Evolutionary conservation across 2,797 vertebrate species (phyloP), one percentile per base, ranked within the genome.

Genomic region (Pelodytes ibericus): DNA sequence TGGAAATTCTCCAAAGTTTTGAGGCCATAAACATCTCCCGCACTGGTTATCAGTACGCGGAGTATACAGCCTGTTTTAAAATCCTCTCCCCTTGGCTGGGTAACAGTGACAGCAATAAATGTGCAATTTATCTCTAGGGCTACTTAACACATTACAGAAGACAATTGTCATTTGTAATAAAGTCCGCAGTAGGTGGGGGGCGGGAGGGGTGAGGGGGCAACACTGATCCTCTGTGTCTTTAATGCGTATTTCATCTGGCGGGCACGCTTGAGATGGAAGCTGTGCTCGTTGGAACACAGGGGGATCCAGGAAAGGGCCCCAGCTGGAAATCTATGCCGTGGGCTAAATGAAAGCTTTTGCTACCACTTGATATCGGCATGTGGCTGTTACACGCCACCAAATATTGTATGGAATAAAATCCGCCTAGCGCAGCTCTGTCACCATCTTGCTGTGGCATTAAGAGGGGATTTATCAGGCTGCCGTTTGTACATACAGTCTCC

Each of bases 151-250:
- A 3, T 22, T 58, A 41, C 27, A 15, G 22, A 57, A 65, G 63
- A 74, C 72, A 66, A 47, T 31, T 9, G 36, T 47, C 30, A 26
- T 51, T 59, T 68, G 73, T 68, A 74, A 68, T 75, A 60, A 59
- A 29, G 10, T 36, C 22, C 27, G 22, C 64, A n/a, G 64, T 31
- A 51, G 64, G 64, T 61, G 57, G 64, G 22, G 25, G 36, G n/a
- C n/a, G n/a, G 4, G 25, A 26, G 30, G 29, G 39, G 27, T 11
- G 29, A 30, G 49, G 31, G 39, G 18, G 13, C 13, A 24, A 13
- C 24, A 44, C 49, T 16, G 27, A 57, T 53, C 63, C 72, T 56
- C 31, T 66, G 53, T 49, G 72, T 47, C 39, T 31, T 59, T 74
- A 59, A 74, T 67, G n/a, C 27, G 44, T 60, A 44, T 74, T 67